Evolutionary conservation across 2,113 vertebrate species (phyloP), one percentile per base, ranked within the genome.

Genomic region (Narcine bancroftii): DNA sequence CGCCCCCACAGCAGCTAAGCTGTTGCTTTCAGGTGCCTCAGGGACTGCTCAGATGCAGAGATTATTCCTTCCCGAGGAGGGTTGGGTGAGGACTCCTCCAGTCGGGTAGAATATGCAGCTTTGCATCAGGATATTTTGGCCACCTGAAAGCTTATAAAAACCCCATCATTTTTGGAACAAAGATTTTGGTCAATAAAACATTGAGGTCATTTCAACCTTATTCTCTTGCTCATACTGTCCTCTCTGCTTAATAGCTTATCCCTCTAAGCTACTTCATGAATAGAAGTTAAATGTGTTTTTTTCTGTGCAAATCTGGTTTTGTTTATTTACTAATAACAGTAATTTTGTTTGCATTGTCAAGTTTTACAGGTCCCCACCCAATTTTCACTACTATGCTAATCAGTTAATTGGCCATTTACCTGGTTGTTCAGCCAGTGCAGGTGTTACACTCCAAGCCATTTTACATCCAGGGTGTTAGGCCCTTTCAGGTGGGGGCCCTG

Each of bases 371-470:
- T 56, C n/a, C n/a, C 50, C 53, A 60, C 81, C 81, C 81, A 87
- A 87, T 60, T 87, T n/a, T 36, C 33, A n/a, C 29, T 50, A 60
- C 56, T 33, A 15, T 60, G 19, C 81, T 60, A 83, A 83, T 83
- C 79, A 56, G 79, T 83, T 60, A 60, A 36, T 87, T 87, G 53
- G 6, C 9, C 15, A 39, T 56, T 2, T 36, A 87, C 81, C 17
- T 60, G 53, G 33, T 87, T 3, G 6, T 36, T 63, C 60, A 9
- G 17, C 33, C 53, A 87, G 17, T 36, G 81, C 81, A 63, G 53
- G 53, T 87, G 81, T 87, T 60, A 21, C 19, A 63, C 81, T 36
- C 53, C n/a, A 87, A 87, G 53, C 81, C 53, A 87, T 63, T 60
- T 87, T 60, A 87, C 11, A 85, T 85, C 29, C 33, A n/a, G 66